phyloP scores from a whole-genome alignment of 2,113 vertebrate genomes.

The Pelusios castaneus region DNA sequence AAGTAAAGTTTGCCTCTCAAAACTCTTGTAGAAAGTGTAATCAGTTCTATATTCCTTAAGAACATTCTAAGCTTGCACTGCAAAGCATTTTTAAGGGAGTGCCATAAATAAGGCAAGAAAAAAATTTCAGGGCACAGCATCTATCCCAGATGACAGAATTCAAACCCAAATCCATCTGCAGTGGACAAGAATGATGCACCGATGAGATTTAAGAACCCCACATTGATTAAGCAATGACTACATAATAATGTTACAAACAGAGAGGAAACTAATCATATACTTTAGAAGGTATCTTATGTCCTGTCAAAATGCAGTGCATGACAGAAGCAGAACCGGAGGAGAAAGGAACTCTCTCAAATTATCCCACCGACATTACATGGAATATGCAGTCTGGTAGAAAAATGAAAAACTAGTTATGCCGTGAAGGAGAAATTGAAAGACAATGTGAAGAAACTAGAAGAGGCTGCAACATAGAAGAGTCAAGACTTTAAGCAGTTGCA shows the following conservation, averaged over 20 bases:
- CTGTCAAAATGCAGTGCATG: neutral
- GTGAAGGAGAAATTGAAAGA: conserved; percentile 4
- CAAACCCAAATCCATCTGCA: neutral
- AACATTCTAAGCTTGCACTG: neutral
- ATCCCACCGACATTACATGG: neutral
- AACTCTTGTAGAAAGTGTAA: neutral
- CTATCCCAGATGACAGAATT: neutral
- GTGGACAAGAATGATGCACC: neutral
- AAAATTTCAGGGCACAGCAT: neutral
- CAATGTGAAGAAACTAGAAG: neutral
- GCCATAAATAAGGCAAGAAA: neutral
- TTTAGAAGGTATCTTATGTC: neutral
- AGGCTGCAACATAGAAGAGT: neutral
- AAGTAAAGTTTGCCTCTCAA: neutral
- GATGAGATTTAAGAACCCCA: neutral
- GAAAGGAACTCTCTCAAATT: neutral
- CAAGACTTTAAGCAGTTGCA: neutral
- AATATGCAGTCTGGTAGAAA: neutral
- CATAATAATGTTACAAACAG: conserved; percentile 31
- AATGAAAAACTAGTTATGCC: neutral
- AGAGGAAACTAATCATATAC: neutral
- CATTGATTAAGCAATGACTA: neutral
- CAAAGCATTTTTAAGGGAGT: neutral
- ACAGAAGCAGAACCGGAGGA: neutral
- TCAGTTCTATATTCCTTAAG: neutral